Percentiles rank a stretch among this genome's conserved stretches.
Conservation (phyloP, 2,113 vertebrate genomes). For the Camarhynchus parvulus region DNA sequence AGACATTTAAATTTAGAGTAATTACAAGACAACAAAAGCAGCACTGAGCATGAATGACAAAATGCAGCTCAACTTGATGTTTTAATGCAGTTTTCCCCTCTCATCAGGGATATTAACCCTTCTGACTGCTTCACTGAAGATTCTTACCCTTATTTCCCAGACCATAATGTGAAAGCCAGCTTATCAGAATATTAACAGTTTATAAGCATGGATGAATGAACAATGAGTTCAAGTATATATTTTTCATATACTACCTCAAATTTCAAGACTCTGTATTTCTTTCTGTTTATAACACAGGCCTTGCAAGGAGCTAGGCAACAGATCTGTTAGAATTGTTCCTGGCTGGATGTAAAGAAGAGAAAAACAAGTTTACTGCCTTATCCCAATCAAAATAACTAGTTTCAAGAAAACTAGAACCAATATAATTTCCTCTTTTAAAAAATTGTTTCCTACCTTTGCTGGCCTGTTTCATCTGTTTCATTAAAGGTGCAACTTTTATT, state of each 20-base stretch:
- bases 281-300: conserved; percentile 55
- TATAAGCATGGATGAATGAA: background rate
- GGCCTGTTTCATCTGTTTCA: conserved; percentile 79
- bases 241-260: background rate
- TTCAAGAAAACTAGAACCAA: conserved; percentile 61
- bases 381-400: conserved; percentile 62
- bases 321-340: conserved; percentile 52
- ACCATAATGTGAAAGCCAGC: background rate
- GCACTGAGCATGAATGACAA: conserved; percentile 15
- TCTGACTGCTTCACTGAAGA: conserved; percentile 5
- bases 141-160: background rate
- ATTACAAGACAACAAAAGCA: conserved; percentile 44
- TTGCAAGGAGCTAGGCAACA: conserved; percentile 39
- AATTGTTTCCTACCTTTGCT: conserved; percentile 82
- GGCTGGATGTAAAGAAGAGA: conserved; percentile 19
- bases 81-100: conserved; percentile 23
- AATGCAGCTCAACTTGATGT: conserved; percentile 46
- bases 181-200: conserved; percentile 18
- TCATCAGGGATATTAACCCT: conserved; percentile 41
- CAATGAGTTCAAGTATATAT: background rate
- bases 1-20: conserved; percentile 40
- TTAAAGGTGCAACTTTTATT: conserved; percentile 79
- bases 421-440: conserved; percentile 61
- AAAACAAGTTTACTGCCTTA: conserved; percentile 34
- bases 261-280: conserved; percentile 41